Base-by-base conservation (phyloP, 2,888 invertebrate genomes). In the Watsonalla cultraria region DNA sequence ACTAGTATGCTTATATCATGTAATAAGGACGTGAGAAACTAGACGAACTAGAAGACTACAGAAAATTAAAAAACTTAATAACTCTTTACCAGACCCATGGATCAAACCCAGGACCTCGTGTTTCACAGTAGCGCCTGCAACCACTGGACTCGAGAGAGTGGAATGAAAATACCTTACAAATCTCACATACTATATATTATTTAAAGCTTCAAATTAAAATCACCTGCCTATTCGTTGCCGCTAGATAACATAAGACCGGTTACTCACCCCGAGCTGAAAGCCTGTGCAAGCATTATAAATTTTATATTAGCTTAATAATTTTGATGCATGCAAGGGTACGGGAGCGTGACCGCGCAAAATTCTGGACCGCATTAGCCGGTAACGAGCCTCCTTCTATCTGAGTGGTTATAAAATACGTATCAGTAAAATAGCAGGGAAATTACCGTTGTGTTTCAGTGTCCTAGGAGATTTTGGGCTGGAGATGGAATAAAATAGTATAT, bases 331-430 rank as follows among this genome's bases (percentile, higher is more conserved):
- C 58, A 54, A 51, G 48, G 51, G 57, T 51, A 39, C 52, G 52
- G 39, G 65, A 64, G 53, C 78, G 78, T 78, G 78, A 66, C 76
- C 60, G 47, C 66, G 79, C 78, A 78, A 64, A 65, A 59, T 49
- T 9, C 49, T 49, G 49, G 49, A 49, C 49, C 33, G 57, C 54
- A 55, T 59, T 53, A 57, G 53, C 54, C 24, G 8, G 15, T 59
- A 57, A 59, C 59, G 59, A 59, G 55, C 47, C 47, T 57, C 52
- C 59, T 59, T 54, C 53, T 59, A 51, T 37, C 47, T 24, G 35
- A 48, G 15, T 35, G 39, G 42, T 48, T 51, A 42, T 42, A 42
- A 42, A 42, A 42, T 42, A 42, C 2, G 11, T 42, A 42, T 42
- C 42, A 42, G 42, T 42, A 11, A 42, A 42, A 42, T 42, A 5